Conservation (phyloP, 53 echinoderm and acorn worm genomes). For the Holothuria scabra region DNA sequence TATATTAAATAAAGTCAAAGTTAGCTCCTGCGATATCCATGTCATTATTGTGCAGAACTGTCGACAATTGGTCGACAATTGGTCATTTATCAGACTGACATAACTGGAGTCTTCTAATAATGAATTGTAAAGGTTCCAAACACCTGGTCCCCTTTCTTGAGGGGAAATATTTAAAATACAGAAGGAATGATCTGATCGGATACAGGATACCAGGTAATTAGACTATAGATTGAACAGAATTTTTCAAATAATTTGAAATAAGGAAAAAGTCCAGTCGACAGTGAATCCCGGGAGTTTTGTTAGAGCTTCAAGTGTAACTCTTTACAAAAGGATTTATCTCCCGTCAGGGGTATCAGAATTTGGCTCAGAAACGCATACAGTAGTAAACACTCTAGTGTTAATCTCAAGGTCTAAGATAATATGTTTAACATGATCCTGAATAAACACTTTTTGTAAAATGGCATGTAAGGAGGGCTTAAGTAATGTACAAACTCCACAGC, state of each 20-base stretch:
- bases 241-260: neutral
- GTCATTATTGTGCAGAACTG: neutral
- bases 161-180: neutral
- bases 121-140: neutral
- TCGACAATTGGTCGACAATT: neutral
- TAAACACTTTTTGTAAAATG: neutral
- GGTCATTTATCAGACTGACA: neutral
- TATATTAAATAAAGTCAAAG: neutral
- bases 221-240: neutral
- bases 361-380: neutral
- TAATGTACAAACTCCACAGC: neutral
- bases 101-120: neutral
- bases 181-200: neutral
- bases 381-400: neutral
- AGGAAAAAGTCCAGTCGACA: too few relatives aligned
- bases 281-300: neutral
- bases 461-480: neutral
- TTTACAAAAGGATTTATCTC: neutral
- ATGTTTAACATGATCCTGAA: neutral
- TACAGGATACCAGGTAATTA: too few relatives aligned
- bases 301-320: neutral
- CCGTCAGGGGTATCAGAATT: conserved; percentile 6
- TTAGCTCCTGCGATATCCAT: neutral
- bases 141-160: neutral
- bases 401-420: neutral